phyloP scores from a whole-genome alignment of 1,140 invertebrate species.

The Manduca sexta region DNA sequence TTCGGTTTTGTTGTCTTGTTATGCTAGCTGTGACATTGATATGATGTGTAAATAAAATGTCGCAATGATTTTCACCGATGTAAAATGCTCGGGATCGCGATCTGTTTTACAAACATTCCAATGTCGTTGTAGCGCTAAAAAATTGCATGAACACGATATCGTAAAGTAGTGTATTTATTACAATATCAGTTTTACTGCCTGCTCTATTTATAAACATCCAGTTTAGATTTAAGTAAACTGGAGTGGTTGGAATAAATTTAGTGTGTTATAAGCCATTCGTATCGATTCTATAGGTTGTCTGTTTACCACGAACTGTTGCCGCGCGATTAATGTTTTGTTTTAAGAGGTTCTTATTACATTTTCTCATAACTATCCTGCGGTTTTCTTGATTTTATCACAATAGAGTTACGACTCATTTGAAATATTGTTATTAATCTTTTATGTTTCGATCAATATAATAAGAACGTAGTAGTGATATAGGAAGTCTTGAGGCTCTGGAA shows the following conservation, averaged over 20 bases:
- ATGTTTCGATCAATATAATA: too few species aligned
- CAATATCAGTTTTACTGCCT: conserved; percentile 26
- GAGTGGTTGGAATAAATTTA: conserved; percentile 18
- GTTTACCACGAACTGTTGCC: not conserved
- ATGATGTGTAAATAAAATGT: too few species aligned
- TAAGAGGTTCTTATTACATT: not conserved
- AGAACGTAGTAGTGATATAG: too few species aligned
- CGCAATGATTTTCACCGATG: too few species aligned
- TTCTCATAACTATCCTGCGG: not conserved
- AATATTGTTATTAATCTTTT: too few species aligned
- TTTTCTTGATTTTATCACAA: too few species aligned
- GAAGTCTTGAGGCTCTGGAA: too few species aligned
- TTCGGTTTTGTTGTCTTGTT: too few species aligned
- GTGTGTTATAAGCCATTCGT: conserved; percentile 10
- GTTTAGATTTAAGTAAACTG: conserved; percentile 22
- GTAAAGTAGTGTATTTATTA: conserved; percentile 33
- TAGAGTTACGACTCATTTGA: too few species aligned
- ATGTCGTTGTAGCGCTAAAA: conserved; percentile 6
- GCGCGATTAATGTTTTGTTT: conserved; percentile 3
- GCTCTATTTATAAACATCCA: conserved; percentile 34
- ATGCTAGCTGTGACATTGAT: too few species aligned
- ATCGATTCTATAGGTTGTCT: not conserved
- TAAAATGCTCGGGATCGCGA: not conserved
- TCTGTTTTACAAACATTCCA: conserved; percentile 2
- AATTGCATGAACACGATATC: conserved; percentile 13